A percentile compares a stretch with the other conserved stretches of the same genome.
Conservation (phyloP, 2,113 vertebrate genomes). For the Xiphophorus couchianus region DNA sequence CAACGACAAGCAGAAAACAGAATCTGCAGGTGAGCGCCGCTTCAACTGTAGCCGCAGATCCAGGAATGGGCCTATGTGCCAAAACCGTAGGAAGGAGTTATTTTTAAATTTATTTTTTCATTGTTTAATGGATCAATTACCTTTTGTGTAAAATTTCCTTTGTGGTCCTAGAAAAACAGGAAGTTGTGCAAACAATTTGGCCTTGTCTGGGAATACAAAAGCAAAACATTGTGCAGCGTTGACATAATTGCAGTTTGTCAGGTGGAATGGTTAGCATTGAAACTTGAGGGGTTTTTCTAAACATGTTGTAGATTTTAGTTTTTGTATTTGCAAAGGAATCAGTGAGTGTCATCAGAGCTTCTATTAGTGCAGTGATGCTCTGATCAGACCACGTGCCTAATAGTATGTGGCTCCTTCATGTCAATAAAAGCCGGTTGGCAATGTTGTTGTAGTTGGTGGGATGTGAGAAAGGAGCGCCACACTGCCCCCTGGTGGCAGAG, state of each 20-base stretch:
- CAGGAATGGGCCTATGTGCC: neutral
- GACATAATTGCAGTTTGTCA: neutral
- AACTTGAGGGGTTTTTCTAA: neutral
- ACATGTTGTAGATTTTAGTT: neutral
- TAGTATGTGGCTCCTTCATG: no score
- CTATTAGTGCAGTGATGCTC: no score
- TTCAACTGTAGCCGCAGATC: neutral
- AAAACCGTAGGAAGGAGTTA: constrained; percentile 9
- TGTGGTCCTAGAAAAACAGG: constrained; percentile 61
- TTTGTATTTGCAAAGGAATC: neutral
- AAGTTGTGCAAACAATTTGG: constrained; percentile 49
- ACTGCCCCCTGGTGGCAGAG: neutral
- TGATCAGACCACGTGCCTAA: no score
- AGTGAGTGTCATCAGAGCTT: no score
- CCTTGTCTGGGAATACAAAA: constrained; percentile 33
- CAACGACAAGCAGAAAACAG: constrained; percentile 92
- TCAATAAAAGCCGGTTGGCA: no score
- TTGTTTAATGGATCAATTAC: constrained; percentile 38
- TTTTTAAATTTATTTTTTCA: neutral
- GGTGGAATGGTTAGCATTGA: neutral
- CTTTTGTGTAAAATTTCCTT: constrained; percentile 34
- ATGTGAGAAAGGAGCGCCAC: neutral
- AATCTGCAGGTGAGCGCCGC: constrained; percentile 87
- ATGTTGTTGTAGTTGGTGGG: no score
- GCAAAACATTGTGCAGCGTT: constrained; percentile 13